These are phyloP conservation scores for Phortica okadai DNA, from an alignment of 2,888 invertebrate species.

Conservation along the genomic window DNA sequence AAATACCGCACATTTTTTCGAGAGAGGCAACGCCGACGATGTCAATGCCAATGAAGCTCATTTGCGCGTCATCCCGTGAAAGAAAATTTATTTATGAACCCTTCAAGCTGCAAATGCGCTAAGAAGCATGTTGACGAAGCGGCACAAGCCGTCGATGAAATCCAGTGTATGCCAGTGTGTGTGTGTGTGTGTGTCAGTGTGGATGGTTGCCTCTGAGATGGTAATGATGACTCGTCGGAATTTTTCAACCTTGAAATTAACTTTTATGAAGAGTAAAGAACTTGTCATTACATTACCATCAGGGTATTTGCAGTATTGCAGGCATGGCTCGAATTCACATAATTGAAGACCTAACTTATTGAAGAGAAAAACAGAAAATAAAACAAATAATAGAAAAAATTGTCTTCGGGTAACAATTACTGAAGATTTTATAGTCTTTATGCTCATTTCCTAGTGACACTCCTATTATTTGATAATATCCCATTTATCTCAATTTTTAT, in stretches of 20 bases:
- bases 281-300: slow-evolving; percentile 15
- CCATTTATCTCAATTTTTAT: no score
- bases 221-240: slow-evolving; percentile 40
- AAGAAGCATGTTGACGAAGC: neutral
- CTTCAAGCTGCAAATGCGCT: neutral
- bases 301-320: neutral
- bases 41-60: neutral
- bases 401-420: no score
- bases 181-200: neutral
- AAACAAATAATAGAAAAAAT: no score
- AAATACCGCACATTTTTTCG: no score
- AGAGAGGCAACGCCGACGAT: neutral
- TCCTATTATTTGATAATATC: no score
- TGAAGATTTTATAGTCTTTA: no score
- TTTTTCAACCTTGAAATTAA: slow-evolving; percentile 71
- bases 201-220: neutral
- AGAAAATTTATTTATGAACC: neutral
- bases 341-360: neutral
- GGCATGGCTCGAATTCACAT: neutral
- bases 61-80: neutral
- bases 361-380: neutral
- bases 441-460: no score
- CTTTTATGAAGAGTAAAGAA: slow-evolving; percentile 52
- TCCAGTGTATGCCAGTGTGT: neutral
- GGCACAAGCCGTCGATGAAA: neutral